Evolutionary conservation across 2,113 vertebrate species (phyloP).

Genomic region (Caretta caretta): DNA sequence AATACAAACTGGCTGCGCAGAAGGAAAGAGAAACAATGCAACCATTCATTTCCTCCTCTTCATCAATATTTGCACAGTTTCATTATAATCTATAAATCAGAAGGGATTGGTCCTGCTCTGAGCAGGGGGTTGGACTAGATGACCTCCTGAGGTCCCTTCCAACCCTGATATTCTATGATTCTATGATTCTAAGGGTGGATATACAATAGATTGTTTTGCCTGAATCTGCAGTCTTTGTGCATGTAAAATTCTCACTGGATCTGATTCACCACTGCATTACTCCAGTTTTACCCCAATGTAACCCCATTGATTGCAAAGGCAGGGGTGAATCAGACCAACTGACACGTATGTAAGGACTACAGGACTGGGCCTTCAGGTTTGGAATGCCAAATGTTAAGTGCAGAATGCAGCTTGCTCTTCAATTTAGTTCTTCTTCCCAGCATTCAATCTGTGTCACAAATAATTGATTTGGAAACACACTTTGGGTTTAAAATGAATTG

Average conservation of each 20-base stretch:
- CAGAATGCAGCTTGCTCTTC: not conserved
- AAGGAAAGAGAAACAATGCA: not conserved
- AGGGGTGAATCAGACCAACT: not conserved
- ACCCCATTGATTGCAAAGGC: not conserved
- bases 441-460: not conserved
- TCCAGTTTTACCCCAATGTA: not conserved
- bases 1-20: constrained; percentile 15
- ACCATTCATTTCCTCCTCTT: not conserved
- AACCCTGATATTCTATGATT: too few species aligned
- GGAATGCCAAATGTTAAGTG: not conserved
- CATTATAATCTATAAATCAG: not conserved
- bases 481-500: not conserved
- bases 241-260: not conserved
- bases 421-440: not conserved
- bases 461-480: not conserved
- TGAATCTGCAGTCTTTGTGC: not conserved
- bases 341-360: not conserved
- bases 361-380: not conserved
- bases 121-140: too few species aligned
- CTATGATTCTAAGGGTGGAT: not conserved
- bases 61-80: not conserved
- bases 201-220: not conserved
- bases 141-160: too few species aligned
- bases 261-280: not conserved
- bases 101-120: not conserved